phyloP scores from a whole-genome alignment of 2,113 vertebrate species.

The Rhabdornis inornatus region DNA sequence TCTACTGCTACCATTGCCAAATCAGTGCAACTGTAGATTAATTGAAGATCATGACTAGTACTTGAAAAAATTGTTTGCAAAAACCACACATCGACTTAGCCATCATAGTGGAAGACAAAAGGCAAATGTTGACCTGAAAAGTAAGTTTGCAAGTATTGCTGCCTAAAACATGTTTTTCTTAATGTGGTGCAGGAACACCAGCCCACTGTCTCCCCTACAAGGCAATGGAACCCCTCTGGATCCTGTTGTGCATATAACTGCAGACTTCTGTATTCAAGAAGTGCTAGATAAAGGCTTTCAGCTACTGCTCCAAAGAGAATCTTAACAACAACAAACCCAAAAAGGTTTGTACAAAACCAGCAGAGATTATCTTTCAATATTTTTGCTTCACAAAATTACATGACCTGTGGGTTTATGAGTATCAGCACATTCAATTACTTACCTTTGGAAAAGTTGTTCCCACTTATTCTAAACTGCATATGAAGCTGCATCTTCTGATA shows the following conservation, averaged over 20 bases:
- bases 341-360: not conserved
- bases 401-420: not conserved
- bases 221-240: not conserved
- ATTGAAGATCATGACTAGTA: not conserved
- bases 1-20: not conserved
- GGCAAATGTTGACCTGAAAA: not conserved
- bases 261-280: not conserved
- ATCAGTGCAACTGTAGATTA: not conserved
- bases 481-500: conserved; percentile 10
- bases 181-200: not conserved
- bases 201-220: not conserved
- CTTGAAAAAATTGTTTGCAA: not conserved
- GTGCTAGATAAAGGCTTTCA: not conserved
- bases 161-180: not conserved
- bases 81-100: not conserved
- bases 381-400: not conserved
- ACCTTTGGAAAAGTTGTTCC: conserved; percentile 1
- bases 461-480: not conserved
- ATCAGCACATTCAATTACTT: not conserved
- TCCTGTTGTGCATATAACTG: not conserved
- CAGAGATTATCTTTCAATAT: conserved; percentile 7
- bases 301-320: not conserved
- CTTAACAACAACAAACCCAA: not conserved
- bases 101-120: not conserved
- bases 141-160: not conserved